Conservation (phyloP, 2,888 invertebrate genomes). For the Eurytoma californica region DNA sequence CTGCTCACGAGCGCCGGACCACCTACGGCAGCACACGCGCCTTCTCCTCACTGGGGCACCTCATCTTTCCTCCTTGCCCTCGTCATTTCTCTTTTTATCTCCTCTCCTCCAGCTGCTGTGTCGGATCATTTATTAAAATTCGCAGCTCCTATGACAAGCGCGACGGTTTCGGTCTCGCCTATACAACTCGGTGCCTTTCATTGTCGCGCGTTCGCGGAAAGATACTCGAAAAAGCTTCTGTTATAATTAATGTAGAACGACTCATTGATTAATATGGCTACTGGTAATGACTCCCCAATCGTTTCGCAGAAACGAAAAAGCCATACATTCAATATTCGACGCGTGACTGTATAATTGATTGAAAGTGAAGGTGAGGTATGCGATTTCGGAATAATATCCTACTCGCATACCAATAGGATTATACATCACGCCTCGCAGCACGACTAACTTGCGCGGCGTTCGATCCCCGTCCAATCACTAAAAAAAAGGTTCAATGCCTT, state of each 20-base stretch:
- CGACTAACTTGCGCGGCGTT: conserved; percentile 36
- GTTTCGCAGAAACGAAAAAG: conserved; percentile 14
- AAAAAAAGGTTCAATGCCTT: conserved; percentile 34
- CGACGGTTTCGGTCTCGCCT: neutral
- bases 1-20: conserved; percentile 70
- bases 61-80: conserved; percentile 36
- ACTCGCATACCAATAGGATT: conserved; percentile 63
- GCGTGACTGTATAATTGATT: conserved; percentile 45
- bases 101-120: conserved; percentile 56
- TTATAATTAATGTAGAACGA: conserved; percentile 41
- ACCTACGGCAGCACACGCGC: conserved; percentile 67
- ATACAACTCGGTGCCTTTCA: neutral
- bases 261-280: conserved; percentile 39
- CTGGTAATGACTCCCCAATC: neutral
- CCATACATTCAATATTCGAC: conserved; percentile 12
- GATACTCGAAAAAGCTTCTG: conserved; percentile 23
- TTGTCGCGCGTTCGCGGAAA: conserved; percentile 21
- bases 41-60: conserved; percentile 33
- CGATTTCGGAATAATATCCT: conserved; percentile 41
- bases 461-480: conserved; percentile 29
- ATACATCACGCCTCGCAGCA: conserved; percentile 58
- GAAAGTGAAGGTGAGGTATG: conserved; percentile 29
- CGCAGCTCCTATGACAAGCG: conserved; percentile 36
- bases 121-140: conserved; percentile 73
- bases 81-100: conserved; percentile 27